Percentiles rank a stretch among this genome's conserved stretches.
Evolutionary conservation across 2,797 vertebrate genomes (phyloP).

Genomic region (Salmo trutta): DNA sequence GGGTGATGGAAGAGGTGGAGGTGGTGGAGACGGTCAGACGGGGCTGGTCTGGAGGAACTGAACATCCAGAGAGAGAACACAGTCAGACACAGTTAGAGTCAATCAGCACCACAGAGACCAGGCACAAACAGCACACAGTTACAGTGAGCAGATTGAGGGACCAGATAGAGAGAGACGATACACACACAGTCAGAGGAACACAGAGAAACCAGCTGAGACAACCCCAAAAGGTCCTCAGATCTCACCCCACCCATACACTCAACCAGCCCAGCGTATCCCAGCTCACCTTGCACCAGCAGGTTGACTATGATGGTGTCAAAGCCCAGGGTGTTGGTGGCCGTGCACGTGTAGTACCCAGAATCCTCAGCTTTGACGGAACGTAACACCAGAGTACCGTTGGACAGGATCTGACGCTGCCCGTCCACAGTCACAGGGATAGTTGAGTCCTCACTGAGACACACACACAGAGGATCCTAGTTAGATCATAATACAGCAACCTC

Average conservation of each 20-base stretch:
- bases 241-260: neutral
- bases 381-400: slow-evolving; percentile 91
- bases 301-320: slow-evolving; percentile 99
- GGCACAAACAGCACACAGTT: neutral
- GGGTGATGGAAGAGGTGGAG: slow-evolving; percentile 94
- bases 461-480: neutral
- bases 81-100: neutral
- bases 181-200: neutral
- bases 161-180: neutral
- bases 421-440: slow-evolving; percentile 89
- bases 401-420: slow-evolving; percentile 88
- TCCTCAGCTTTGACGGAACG: slow-evolving; percentile 96
- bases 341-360: slow-evolving; percentile 98
- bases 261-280: neutral
- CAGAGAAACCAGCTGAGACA: neutral
- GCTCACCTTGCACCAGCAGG: slow-evolving; percentile 93
- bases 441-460: slow-evolving; percentile 85
- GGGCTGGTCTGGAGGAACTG: slow-evolving; percentile 97
- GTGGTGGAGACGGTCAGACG: slow-evolving; percentile 96
- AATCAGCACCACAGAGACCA: neutral
- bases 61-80: slow-evolving; percentile 15
- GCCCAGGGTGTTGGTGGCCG: slow-evolving; percentile 94
- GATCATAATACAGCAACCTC: neutral
- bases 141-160: neutral
- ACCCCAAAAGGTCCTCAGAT: neutral